Evolutionary conservation across 1,140 invertebrate genomes (phyloP), one percentile per base, ranked within the genome.

Genomic region (Drosophila ambigua): DNA sequence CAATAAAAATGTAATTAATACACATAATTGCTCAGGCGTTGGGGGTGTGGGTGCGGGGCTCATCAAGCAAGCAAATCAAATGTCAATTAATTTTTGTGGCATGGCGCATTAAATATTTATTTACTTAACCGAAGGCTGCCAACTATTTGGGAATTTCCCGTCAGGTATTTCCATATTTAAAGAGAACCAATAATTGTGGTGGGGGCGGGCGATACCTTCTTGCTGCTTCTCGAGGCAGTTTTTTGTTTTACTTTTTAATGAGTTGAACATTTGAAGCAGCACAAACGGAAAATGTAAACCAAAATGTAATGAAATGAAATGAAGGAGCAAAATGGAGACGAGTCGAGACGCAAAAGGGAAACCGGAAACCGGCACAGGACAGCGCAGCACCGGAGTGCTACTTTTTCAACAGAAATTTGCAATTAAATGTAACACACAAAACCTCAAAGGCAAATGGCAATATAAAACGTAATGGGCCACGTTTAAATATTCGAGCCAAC

Each of bases 371-470:
- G 11, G 11, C 0, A 13, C 31, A 54, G 39, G 26, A 7, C 43
- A 1, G 16, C 16, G 1, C 43, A n/a, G 45, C 43, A 28, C 45
- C 45, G 2, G 45, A 44, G 49, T 43, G 46, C 13, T 72, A 72
- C 69, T 68, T 75, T 85, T 78, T 61, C 51, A 69, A 83, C 71
- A 82, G 66, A 78, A 75, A 76, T 79, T 79, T 68, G 63, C 75
- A 88, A 87, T 88, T 83, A 87, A 83, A 88, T 63, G 79, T 54
- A 44, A 83, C 75, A 76, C 64, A 72, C 60, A 66, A 74, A 87
- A 88, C 79, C 83, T 87, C 79, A 82, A 87, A 88, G 82, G 75
- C 83, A 83, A 88, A 88, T 88, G 61, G 71, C 73, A 76, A 80
- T 87, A 78, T 78, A 72, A 81, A 78, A 67, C 60, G 53, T 74